Conservation (phyloP, 1,140 invertebrate species). For the Euura lappo region DNA sequence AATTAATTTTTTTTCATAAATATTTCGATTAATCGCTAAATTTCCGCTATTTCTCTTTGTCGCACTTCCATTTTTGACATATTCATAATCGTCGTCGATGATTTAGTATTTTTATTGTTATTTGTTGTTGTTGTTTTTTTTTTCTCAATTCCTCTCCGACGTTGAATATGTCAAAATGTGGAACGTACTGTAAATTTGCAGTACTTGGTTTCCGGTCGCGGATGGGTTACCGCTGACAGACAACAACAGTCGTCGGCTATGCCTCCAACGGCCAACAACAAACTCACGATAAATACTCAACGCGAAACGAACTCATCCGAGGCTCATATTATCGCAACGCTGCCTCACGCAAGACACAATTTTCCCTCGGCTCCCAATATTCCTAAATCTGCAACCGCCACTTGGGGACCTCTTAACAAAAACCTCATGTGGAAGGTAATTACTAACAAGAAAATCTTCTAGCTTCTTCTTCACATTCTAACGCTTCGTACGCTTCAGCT, state of each 20-base stretch:
- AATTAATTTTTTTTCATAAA: too few species aligned
- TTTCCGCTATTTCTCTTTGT: too few species aligned
- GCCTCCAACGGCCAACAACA: conserved; percentile 9
- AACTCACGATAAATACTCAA: conserved; percentile 33
- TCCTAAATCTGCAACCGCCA: conserved; percentile 68
- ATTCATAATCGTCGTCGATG: too few species aligned
- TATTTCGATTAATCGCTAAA: too few species aligned
- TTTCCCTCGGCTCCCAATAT: conserved; percentile 65
- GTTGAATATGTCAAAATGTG: too few species aligned
- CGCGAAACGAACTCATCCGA: conserved; percentile 53
- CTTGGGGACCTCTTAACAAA: conserved; percentile 71
- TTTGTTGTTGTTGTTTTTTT: too few species aligned
- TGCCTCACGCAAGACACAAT: conserved; percentile 66
- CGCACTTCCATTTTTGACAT: too few species aligned
- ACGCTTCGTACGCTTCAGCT: conserved; percentile 1
- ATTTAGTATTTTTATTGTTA: too few species aligned
- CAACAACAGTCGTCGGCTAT: conserved; percentile 33
- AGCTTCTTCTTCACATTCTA: too few species aligned
- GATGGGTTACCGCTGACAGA: conserved; percentile 57
- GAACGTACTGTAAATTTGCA: conserved; percentile 40
- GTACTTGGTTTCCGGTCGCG: conserved; percentile 60
- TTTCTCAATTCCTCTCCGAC: too few species aligned
- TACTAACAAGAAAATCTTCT: neutral
- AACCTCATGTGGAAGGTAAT: conserved; percentile 73
- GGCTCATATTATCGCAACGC: conserved; percentile 60